phyloP scores from a whole-genome alignment of 1,140 invertebrate genomes.

The Scaptomyza graminum region DNA sequence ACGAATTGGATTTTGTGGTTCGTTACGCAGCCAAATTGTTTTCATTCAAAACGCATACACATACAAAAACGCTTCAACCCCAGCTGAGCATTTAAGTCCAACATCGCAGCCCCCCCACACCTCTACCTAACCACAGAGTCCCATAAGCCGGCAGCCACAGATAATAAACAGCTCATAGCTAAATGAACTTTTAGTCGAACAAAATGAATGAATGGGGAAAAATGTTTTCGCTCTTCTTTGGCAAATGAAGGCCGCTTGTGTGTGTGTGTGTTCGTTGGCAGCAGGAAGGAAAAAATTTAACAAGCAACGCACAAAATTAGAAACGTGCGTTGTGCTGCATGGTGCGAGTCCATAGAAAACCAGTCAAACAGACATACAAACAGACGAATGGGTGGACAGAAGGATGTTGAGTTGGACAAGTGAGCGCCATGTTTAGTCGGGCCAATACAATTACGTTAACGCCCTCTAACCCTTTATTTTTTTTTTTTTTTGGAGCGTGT shows the following conservation, averaged over 20 bases:
- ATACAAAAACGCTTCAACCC: background rate
- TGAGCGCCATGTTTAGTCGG: conserved; percentile 63
- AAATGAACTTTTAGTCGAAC: conserved; percentile 63
- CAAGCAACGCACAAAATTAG: conserved; percentile 78
- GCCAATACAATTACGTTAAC: conserved; percentile 66
- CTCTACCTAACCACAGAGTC: conserved; percentile 17
- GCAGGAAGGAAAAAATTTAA: conserved; percentile 44
- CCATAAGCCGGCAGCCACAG: conserved; percentile 28
- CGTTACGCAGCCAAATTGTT: conserved; percentile 31
- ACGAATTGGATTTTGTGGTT: conserved; percentile 22
- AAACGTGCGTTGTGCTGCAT: conserved; percentile 61
- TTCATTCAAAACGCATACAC: conserved; percentile 15
- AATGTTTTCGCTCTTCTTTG: conserved; percentile 47
- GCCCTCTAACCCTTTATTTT: conserved; percentile 59
- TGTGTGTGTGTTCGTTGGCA: background rate
- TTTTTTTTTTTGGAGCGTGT: conserved; percentile 49
- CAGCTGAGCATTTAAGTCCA: conserved; percentile 26
- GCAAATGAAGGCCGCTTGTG: conserved; percentile 58
- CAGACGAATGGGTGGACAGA: background rate
- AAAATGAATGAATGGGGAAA: conserved; percentile 39
- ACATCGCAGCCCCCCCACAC: background rate
- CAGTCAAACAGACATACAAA: conserved; percentile 2
- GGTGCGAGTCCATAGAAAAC: conserved; percentile 33
- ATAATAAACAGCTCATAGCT: conserved; percentile 73
- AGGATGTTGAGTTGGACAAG: conserved; percentile 26